phyloP scores from a whole-genome alignment of 2,797 vertebrate genomes.

The Cyprinella venusta region DNA sequence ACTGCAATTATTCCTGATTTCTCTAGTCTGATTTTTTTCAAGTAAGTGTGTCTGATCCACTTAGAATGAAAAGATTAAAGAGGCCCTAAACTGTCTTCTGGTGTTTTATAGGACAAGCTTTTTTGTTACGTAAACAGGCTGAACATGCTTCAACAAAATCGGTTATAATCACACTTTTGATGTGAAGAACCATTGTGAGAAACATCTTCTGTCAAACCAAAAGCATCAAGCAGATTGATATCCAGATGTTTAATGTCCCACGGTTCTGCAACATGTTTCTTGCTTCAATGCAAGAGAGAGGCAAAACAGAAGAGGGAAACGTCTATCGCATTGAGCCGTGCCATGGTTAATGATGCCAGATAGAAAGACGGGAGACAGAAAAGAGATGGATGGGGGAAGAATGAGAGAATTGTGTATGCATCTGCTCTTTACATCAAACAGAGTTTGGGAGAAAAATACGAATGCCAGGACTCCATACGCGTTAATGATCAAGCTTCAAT shows the following conservation, averaged over 20 bases:
- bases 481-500: conserved; percentile 12
- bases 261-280: conserved; percentile 52
- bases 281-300: conserved; percentile 42
- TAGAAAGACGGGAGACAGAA: conserved; percentile 39
- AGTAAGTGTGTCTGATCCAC: conserved; percentile 12
- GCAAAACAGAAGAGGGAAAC: conserved; percentile 39
- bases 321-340: conserved; percentile 41
- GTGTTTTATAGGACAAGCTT: conserved; percentile 33
- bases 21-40: not conserved
- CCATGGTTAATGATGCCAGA: conserved; percentile 53
- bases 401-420: conserved; percentile 41
- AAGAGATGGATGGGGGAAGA: conserved; percentile 43
- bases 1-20: not conserved
- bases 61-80: conserved; percentile 25
- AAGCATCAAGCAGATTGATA: conserved; percentile 51
- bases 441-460: conserved; percentile 22
- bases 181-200: conserved; percentile 43
- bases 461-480: not conserved
- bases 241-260: conserved; percentile 54
- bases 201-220: conserved; percentile 45
- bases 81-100: conserved; percentile 24
- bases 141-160: conserved; percentile 27
- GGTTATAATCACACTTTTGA: conserved; percentile 39
- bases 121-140: conserved; percentile 39
- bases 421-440: conserved; percentile 48